These are phyloP conservation scores for Caenorhabditis auriculariae DNA, from an alignment of 2,888 invertebrate genomes.

Conservation along the genomic window DNA sequence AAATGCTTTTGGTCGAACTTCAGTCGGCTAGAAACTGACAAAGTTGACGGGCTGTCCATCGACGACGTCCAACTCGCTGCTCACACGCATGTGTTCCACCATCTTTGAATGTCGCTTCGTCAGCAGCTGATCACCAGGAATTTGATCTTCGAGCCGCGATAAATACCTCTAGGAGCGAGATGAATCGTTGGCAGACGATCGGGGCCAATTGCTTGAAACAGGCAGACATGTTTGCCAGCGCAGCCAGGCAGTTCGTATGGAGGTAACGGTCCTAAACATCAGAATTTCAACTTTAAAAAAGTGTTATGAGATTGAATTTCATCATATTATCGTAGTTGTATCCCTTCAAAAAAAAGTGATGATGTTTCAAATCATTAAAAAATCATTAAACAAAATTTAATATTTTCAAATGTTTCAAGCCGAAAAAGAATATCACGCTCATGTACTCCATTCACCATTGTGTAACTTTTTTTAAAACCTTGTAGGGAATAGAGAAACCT, in stretches of 20 bases:
- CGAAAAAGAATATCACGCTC: too few relatives aligned
- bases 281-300: not conserved
- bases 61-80: constrained; percentile 26
- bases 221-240: constrained; percentile 95
- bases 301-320: constrained; percentile 3
- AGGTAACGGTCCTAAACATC: constrained; percentile 73
- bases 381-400: not conserved
- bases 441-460: too few relatives aligned
- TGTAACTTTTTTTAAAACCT: too few relatives aligned
- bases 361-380: not conserved
- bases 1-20: constrained; percentile 16
- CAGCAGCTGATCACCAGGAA: constrained; percentile 45
- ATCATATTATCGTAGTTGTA: too few relatives aligned
- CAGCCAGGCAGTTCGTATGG: constrained; percentile 96
- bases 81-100: constrained; percentile 45
- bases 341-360: too few relatives aligned
- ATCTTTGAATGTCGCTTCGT: constrained; percentile 73
- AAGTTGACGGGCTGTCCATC: constrained; percentile 24
- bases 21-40: constrained; percentile 11
- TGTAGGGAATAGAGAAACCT: too few relatives aligned
- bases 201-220: constrained; percentile 87
- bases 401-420: not conserved
- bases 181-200: constrained; percentile 89
- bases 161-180: constrained; percentile 67
- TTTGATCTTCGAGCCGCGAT: not conserved